Conservation (phyloP, 2,113 vertebrate species). For the Cephalopholis sonnerati region DNA sequence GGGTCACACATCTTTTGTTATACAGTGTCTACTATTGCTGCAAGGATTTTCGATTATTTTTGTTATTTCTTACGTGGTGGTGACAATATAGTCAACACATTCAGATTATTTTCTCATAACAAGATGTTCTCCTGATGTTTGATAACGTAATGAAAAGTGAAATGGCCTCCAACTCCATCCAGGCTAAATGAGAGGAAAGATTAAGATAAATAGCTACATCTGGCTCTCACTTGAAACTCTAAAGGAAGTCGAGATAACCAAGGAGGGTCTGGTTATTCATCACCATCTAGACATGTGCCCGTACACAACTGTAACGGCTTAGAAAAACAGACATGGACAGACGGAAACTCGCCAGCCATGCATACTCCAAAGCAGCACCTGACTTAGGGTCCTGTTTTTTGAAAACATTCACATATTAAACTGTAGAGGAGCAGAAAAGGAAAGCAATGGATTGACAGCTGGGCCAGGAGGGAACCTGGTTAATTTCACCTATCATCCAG, state of each 20-base stretch:
- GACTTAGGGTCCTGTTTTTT: slow-evolving; percentile 61
- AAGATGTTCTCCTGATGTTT: slow-evolving; percentile 51
- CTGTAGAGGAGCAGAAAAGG: slow-evolving; percentile 43
- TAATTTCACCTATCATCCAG: slow-evolving; percentile 83
- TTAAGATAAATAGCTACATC: slow-evolving; percentile 83
- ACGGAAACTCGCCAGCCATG: slow-evolving; percentile 55
- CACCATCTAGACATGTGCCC: slow-evolving; percentile 77
- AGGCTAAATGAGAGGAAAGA: slow-evolving; percentile 77
- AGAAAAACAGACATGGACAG: slow-evolving; percentile 66
- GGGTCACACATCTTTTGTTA: slow-evolving; percentile 55
- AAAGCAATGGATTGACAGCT: slow-evolving; percentile 70
- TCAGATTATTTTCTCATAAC: slow-evolving; percentile 44
- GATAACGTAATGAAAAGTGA: slow-evolving; percentile 76
- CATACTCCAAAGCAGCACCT: slow-evolving; percentile 67
- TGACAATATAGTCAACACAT: slow-evolving; percentile 65
- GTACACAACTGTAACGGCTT: slow-evolving; percentile 61
- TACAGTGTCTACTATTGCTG: slow-evolving; percentile 27
- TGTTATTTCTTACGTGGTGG: background rate
- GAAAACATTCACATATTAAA: slow-evolving; percentile 35
- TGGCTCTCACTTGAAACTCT: slow-evolving; percentile 78
- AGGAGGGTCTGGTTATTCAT: slow-evolving; percentile 80
- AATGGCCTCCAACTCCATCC: slow-evolving; percentile 59
- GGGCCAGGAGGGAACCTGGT: slow-evolving; percentile 79
- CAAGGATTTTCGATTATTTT: slow-evolving; percentile 9
- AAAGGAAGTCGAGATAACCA: slow-evolving; percentile 82